Base-by-base conservation (phyloP, 2,113 vertebrate species). In the Esox niger region DNA sequence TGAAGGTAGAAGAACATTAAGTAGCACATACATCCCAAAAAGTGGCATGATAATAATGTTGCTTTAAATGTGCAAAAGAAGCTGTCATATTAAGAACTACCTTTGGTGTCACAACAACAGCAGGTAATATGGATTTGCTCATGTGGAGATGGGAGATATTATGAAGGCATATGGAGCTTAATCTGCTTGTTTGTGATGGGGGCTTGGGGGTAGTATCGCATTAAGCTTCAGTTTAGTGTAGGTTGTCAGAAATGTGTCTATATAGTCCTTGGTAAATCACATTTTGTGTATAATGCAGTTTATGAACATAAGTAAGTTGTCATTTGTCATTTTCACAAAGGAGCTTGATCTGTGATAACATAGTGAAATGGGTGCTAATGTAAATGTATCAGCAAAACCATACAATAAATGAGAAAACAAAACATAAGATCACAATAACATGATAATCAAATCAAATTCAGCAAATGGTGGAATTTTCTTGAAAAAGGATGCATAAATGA, bases 401-500 rank as follows among this genome's bases (percentile, higher is more conserved):
- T 43, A 23, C 9, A 25, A 23, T 7, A 62, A 70, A 70, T 54
- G n/a, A 62, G 46, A 26, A 31, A 13, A 38, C 6, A 25, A 56
- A 20, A 31, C 15, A 33, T 30, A 21, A 4, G 43, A 20, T 57
- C 11, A 33, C 20, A 29, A 62, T 56, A 73, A 32, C 38, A 21
- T 31, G 70, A 72, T 87, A 86, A 86, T 85, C 75, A 62, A 77
- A 87, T 87, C 75, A 82, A 62, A 68, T 17, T 4, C 56, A 82
- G 80, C 76, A 85, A 89, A 80, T 66, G 79, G 86, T 89, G 86
- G 81, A 21, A 72, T 71, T 69, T 52, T 56, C 71, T 70, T 60
- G 77, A 82, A 71, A 80, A 82, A 70, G 70, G 76, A 38, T 35
- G 79, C 83, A 75, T 81, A 77, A 82, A 86, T 68, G 68, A 83